Evolutionary conservation across 2,888 invertebrate genomes (phyloP), one percentile per base, ranked within the genome.

Genomic region (Cheiracanthium punctorium): DNA sequence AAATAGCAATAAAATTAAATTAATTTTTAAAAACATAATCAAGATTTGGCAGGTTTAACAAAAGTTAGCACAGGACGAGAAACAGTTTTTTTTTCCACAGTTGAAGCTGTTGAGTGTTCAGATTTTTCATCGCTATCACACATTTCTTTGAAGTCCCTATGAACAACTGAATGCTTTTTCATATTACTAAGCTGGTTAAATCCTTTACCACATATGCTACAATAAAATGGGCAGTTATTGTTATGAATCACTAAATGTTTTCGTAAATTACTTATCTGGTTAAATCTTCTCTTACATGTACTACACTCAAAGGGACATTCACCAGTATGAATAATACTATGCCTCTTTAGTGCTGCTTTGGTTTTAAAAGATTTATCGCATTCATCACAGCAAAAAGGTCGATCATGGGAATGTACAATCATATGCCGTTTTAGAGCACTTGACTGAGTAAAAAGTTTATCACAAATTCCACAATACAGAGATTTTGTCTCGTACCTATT

Each of bases 271-370:
- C 86, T 86, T 10, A 86, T 86, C 52, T 86, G 86, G 72, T 86
- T 86, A 30, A 86, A 86, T 58, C 41, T 71, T 14, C 80, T 67
- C 48, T 86, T 86, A 58, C 86, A 86, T 24, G 86, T 86, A 20
- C 76, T 86, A 65, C 86, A 86, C n/a, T 86, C 86, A 86, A 37
- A 86, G 1, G 86, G 86, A 14, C 86, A 86, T 52, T 86, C 86
- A 0, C 86, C 86, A 17, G 86, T 86, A 24, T 86, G 86, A 12
- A 86, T 86, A 33, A 86, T 86, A 17, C 58, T 65, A 67, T 86
- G 86, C 28, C 86, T 71, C 33, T 86, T 86, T 32, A 86, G 65
- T 12, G 80, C 86, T 30, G 86, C 86, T 37, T 81, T 80, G 0
- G 80, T 81, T 65, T 86, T 86, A 43, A 86, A 86, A 24, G 24